Evolutionary conservation across 2,888 invertebrate species (phyloP).

Genomic region (Luperina testacea): DNA sequence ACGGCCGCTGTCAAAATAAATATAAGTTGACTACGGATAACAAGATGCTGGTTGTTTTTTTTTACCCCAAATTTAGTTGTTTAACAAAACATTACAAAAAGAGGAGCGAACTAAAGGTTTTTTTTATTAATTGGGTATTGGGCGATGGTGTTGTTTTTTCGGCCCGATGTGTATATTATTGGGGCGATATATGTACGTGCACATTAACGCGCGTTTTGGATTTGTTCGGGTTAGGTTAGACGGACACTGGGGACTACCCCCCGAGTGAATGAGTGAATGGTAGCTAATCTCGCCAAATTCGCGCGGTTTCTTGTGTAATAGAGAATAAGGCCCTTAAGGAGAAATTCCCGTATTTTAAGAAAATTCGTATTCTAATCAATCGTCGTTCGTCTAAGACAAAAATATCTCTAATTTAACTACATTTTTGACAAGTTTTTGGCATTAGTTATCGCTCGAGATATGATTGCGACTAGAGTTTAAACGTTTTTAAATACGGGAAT

Average conservation of each 20-base stretch:
- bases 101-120: conserved; percentile 64
- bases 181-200: conserved; percentile 73
- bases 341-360: too few species aligned
- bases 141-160: conserved; percentile 75
- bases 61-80: conserved; percentile 87
- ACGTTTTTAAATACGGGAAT: too few species aligned
- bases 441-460: too few species aligned
- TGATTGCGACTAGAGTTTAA: too few species aligned
- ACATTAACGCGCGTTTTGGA: conserved; percentile 78
- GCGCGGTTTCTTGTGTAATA: too few species aligned
- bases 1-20: conserved; percentile 86
- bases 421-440: too few species aligned
- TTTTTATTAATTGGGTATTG: conserved; percentile 87
- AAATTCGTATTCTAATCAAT: too few species aligned
- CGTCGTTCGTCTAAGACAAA: too few species aligned
- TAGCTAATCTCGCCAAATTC: too few species aligned
- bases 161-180: conserved; percentile 75
- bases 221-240: conserved; percentile 72
- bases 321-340: too few species aligned
- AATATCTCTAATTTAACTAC: too few species aligned
- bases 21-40: conserved; percentile 79
- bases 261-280: conserved; percentile 55
- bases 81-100: conserved; percentile 87
- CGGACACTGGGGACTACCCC: conserved; percentile 64
- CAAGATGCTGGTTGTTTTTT: conserved; percentile 70